These are phyloP conservation scores for Chrosomus eos DNA, from an alignment of 2,797 vertebrate species.

Conservation along the genomic window DNA sequence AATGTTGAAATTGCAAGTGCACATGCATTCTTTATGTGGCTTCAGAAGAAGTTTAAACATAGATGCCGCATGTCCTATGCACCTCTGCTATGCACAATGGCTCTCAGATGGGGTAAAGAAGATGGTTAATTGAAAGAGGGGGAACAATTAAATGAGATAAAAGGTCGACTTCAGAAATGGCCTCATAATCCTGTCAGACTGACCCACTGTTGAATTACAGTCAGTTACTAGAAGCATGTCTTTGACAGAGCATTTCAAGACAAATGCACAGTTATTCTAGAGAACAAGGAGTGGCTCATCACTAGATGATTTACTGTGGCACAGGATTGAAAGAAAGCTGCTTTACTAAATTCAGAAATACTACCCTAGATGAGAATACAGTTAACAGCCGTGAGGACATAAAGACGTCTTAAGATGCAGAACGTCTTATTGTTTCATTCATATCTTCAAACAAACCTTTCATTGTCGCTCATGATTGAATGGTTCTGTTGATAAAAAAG, in stretches of 20 bases:
- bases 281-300: conserved; percentile 9
- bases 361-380: conserved; percentile 1
- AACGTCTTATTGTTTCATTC: background rate
- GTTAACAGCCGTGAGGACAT: background rate
- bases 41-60: conserved; percentile 1
- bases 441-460: background rate
- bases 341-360: conserved; percentile 20
- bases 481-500: background rate
- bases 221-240: background rate
- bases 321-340: background rate
- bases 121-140: conserved; percentile 11
- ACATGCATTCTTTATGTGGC: conserved; percentile 12
- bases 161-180: conserved; percentile 24
- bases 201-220: background rate
- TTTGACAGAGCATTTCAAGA: conserved; percentile 15
- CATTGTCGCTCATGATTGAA: background rate
- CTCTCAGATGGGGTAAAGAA: background rate
- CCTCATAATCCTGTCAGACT: conserved; percentile 27
- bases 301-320: conserved; percentile 15
- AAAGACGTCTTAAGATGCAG: background rate
- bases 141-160: background rate
- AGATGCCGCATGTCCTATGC: background rate
- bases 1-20: background rate
- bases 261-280: background rate
- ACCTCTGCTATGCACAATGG: background rate